phyloP scores from a whole-genome alignment of 2,797 vertebrate species.

The Apogon talboti region DNA sequence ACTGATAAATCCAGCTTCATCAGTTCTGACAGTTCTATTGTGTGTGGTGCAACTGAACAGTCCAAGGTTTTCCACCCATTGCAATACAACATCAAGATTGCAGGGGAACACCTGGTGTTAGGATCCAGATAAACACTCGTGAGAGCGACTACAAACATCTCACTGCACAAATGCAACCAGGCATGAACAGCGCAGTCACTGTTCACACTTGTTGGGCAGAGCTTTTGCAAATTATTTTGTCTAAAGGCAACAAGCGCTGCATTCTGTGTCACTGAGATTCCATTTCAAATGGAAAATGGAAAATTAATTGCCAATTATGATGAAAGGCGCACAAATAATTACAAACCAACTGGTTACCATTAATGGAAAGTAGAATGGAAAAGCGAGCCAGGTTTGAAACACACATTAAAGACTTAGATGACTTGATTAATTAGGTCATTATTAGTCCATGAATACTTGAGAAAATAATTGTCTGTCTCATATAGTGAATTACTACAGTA shows the following conservation, averaged over 20 bases:
- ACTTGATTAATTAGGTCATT: constrained; percentile 75
- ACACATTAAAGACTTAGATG: constrained; percentile 58
- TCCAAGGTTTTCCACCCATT: background rate
- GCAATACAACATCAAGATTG: too few relatives aligned
- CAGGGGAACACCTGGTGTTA: background rate
- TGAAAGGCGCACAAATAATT: constrained; percentile 67
- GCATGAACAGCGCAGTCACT: background rate
- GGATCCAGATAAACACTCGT: background rate
- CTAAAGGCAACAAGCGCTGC: constrained; percentile 31
- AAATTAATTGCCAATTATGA: constrained; percentile 69
- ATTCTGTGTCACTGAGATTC: constrained; percentile 25
- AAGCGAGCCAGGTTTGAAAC: constrained; percentile 41
- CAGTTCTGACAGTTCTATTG: too few relatives aligned
- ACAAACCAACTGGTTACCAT: constrained; percentile 64
- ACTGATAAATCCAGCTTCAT: too few relatives aligned
- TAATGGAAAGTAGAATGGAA: constrained; percentile 65
- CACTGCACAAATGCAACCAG: background rate
- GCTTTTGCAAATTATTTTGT: constrained; percentile 33
- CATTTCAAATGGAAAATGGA: constrained; percentile 56
- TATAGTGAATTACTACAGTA: constrained; percentile 41
- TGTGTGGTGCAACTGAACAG: background rate
- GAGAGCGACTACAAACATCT: background rate
- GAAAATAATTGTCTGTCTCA: constrained; percentile 75
- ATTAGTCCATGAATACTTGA: constrained; percentile 66
- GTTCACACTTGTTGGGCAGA: background rate